Evolutionary conservation across 2,113 vertebrate species (phyloP), one percentile per base, ranked within the genome.

Genomic region (Paradisaea rubra): DNA sequence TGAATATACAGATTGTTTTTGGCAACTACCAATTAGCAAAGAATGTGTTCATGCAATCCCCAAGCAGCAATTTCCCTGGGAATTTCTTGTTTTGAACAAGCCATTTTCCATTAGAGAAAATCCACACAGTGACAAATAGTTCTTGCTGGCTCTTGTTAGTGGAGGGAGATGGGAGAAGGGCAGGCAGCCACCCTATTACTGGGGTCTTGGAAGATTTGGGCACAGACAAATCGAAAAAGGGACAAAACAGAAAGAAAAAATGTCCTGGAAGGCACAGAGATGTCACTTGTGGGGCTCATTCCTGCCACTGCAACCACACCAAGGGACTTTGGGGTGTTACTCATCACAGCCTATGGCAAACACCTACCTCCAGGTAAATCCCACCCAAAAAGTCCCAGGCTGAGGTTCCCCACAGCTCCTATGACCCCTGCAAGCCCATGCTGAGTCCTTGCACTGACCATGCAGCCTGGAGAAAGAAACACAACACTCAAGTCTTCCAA

Each of bases 11-110:
- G 70, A 92, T 64, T 79, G 93, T 1, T 89, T 91, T 54, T 91
- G 90, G 96, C 81, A 95, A 89, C 73, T 9, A 74, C 73, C 89
- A 93, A 91, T 96, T 94, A 94, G 88, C 81, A 87, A 69, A 76
- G 78, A 74, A 68, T 69, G 78, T 60, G 91, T 60, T 79, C 53
- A 1, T 37, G 57, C 86, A 56, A 49, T 91, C 70, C 89, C 89
- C 74, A 30, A 44, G 18, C 1, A 30, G 44, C 89, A 13, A 41
- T 30, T 79, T 93, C 70, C 92, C 81, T 76, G 81, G 89, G 91
- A 96, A 84, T 63, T 60, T 74, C 53, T 93, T 81, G 69, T 84
- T 93, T 76, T 60, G 86, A 91, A 78, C 30, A 78, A 86, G 53
- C 22, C 44, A 37, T 50, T 92, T 92, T 74, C 53, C 70, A 72